Conservation (phyloP, 1,140 invertebrate species). For the Lethrus apterus region DNA sequence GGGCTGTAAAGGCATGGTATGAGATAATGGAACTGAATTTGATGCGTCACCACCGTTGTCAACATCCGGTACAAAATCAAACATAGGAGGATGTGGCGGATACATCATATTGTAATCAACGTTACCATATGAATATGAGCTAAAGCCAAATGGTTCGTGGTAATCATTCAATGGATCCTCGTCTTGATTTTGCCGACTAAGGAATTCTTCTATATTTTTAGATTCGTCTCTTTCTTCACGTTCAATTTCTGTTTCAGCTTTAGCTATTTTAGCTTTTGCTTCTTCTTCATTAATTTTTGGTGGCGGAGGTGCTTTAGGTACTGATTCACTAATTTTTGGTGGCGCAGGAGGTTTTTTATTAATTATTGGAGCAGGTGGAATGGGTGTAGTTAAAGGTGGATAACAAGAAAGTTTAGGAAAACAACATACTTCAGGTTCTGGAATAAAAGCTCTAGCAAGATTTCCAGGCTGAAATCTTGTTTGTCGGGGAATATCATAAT, state of each 20-base stretch:
- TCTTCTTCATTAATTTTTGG: constrained; percentile 20
- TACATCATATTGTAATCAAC: constrained; percentile 25
- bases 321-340: constrained; percentile 18
- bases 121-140: constrained; percentile 13
- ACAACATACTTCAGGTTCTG: constrained; percentile 46
- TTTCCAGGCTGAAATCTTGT: constrained; percentile 38
- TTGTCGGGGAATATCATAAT: constrained; percentile 34
- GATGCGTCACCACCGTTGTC: constrained; percentile 21
- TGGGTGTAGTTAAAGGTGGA: constrained; percentile 39
- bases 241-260: constrained; percentile 2
- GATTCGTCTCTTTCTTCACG: background rate
- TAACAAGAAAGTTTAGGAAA: constrained; percentile 49
- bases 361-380: constrained; percentile 27
- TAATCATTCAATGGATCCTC: constrained; percentile 18
- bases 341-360: constrained; percentile 22
- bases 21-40: constrained; percentile 28
- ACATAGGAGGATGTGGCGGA: constrained; percentile 14
- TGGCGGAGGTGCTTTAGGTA: constrained; percentile 20
- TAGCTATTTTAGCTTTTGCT: background rate
- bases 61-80: constrained; percentile 20
- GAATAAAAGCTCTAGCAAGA: constrained; percentile 36
- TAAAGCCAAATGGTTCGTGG: constrained; percentile 2
- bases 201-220: constrained; percentile 9
- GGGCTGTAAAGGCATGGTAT: constrained; percentile 36
- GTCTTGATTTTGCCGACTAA: constrained; percentile 10